Evolutionary conservation across 2,113 vertebrate species (phyloP).

Genomic region (Recurvirostra avosetta): DNA sequence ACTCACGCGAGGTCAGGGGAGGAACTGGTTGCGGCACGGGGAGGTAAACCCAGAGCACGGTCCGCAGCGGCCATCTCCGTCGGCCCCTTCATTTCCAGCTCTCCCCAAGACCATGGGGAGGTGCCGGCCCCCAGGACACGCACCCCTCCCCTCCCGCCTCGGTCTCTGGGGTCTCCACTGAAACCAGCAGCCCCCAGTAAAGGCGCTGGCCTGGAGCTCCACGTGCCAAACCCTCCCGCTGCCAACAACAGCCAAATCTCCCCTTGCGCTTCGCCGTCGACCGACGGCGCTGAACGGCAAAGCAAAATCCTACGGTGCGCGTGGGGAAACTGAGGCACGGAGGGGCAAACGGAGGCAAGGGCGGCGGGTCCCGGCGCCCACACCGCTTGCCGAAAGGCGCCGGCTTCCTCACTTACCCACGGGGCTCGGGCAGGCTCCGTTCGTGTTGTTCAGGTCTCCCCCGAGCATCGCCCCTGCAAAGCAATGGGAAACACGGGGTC

Average conservation of each 20-base stretch:
- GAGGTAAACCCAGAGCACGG: neutral
- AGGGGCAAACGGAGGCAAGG: neutral
- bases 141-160: too few species aligned
- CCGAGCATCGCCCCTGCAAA: constrained; percentile 88
- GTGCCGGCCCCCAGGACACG: rapidly evolving
- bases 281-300: rapidly evolving
- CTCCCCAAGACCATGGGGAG: neutral
- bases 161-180: neutral
- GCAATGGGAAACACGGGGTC: neutral
- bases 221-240: neutral
- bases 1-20: neutral
- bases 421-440: constrained; percentile 92
- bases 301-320: neutral
- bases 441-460: constrained; percentile 89
- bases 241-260: neutral
- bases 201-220: neutral
- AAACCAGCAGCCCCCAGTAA: neutral
- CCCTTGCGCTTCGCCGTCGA: rapidly evolving
- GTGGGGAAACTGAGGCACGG: neutral
- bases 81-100: neutral
- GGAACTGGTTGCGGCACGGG: neutral
- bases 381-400: neutral
- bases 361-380: neutral
- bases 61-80: too few species aligned
- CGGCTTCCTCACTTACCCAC: constrained; percentile 82